Conservation (phyloP, 1,140 invertebrate genomes). For the Nephotettix cincticeps region DNA sequence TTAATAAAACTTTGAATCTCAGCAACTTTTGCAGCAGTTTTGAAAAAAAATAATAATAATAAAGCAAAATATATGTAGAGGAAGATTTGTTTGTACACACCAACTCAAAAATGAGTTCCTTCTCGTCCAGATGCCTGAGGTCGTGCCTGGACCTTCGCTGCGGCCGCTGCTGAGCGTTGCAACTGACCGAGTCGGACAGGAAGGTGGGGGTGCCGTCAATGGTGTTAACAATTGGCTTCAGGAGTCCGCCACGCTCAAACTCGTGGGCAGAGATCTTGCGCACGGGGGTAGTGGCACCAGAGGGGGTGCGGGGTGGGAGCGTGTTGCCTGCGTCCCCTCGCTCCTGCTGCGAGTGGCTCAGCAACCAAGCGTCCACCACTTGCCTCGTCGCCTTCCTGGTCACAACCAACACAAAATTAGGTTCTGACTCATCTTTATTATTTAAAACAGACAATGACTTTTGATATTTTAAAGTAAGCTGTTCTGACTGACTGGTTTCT, state of each 20-base stretch:
- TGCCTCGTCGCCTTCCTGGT: conserved; percentile 86
- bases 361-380: conserved; percentile 88
- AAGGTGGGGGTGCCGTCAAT: conserved; percentile 91
- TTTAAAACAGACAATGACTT: too few relatives aligned
- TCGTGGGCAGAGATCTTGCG: conserved; percentile 95
- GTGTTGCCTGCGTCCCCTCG: conserved; percentile 21
- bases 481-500: too few relatives aligned
- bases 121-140: conserved; percentile 85
- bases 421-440: too few relatives aligned
- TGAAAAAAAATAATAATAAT: too few relatives aligned
- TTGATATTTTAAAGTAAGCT: too few relatives aligned
- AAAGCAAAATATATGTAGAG: too few relatives aligned
- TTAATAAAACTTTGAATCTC: too few relatives aligned
- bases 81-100: too few relatives aligned
- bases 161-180: conserved; percentile 38
- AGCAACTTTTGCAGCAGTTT: too few relatives aligned
- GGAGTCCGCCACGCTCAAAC: conserved; percentile 86
- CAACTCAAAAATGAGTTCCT: conserved; percentile 93
- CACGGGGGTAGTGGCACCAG: conserved; percentile 84
- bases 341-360: conserved; percentile 66
- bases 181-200: conserved; percentile 58
- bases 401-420: too few relatives aligned
- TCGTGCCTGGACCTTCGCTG: conserved; percentile 77
- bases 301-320: conserved; percentile 49
- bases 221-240: conserved; percentile 86